Evolutionary conservation across 2,888 invertebrate species (phyloP).

Genomic region (Cynaeus angustus): DNA sequence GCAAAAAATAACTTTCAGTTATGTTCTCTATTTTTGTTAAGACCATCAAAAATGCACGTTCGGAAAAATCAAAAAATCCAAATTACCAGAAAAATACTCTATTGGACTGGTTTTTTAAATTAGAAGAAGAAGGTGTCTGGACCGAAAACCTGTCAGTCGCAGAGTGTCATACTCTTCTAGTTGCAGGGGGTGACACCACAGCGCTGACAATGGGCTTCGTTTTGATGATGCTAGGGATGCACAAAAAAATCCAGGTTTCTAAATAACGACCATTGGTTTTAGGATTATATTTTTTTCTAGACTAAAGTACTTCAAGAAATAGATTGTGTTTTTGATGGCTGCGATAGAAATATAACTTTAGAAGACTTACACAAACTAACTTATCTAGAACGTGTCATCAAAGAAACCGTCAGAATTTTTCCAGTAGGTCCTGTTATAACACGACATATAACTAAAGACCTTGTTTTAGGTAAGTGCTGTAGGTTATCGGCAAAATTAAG

Average conservation of each 20-base stretch:
- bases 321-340: no score
- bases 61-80: background rate
- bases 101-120: background rate
- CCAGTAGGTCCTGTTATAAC: constrained; percentile 40
- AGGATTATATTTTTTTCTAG: no score
- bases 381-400: constrained; percentile 44
- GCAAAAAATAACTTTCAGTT: no score
- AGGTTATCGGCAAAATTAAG: no score
- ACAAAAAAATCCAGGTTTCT: constrained; percentile 24
- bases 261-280: no score
- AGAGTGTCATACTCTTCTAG: background rate
- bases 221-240: constrained; percentile 47
- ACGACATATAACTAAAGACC: constrained; percentile 25
- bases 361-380: constrained; percentile 39
- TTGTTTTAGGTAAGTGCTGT: constrained; percentile 31
- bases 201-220: constrained; percentile 38
- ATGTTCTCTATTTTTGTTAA: background rate
- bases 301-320: no score
- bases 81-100: background rate
- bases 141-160: background rate
- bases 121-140: background rate
- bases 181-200: constrained; percentile 47
- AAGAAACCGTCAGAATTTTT: constrained; percentile 47
- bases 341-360: background rate
- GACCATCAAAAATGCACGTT: no score